Base-by-base conservation (phyloP, 2,888 invertebrate genomes). In the Sminthurides aquaticus region DNA sequence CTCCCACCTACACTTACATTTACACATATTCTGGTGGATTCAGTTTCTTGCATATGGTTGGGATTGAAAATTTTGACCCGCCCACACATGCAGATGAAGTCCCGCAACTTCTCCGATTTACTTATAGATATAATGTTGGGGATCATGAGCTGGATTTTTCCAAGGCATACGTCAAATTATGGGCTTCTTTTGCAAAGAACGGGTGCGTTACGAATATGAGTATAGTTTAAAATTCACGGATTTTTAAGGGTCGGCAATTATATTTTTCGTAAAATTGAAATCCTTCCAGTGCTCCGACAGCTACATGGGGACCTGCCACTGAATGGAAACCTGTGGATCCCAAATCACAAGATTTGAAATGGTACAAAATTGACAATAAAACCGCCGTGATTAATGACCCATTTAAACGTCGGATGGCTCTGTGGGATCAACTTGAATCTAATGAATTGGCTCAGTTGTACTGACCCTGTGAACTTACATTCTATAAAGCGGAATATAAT, bases 1-100 rank as follows among this genome's bases (percentile, higher is more conserved):
- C 68, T 22, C 67, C 70, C 1, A 68, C 68, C 0, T 72, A 70
- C 28, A 54, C 67, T 29, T 69, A 69, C 57, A 48, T 65, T 3
- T 67, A 62, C 52, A 63, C 58, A 3, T 70, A 68, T 49, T 57
- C 61, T 5, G 67, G 63, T 25, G 72, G 69, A 8, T 27, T 27
- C n/a, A 48, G 48, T 11, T 2, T 59, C 8, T 22, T 22, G 2
- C 59, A 59, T 22, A 18, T 59, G 24, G 11, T n/a, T 48, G 22
- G 22, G 8, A n/a, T 27, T 48, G 24, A 48, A n/a, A 3, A 48
- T 25, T 25, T 27, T 49, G 60, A 60, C 5, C 60, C 60, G 11
- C 60, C 60, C 1, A 52, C 60, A n/a, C 60, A 60, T 27, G 3
- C n/a, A 8, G 60, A 60, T 52, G 60, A 60, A 3, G 15, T 60